Base-by-base conservation (phyloP, 2,888 invertebrate genomes). In the Galeopsomyia nigrocyanea region DNA sequence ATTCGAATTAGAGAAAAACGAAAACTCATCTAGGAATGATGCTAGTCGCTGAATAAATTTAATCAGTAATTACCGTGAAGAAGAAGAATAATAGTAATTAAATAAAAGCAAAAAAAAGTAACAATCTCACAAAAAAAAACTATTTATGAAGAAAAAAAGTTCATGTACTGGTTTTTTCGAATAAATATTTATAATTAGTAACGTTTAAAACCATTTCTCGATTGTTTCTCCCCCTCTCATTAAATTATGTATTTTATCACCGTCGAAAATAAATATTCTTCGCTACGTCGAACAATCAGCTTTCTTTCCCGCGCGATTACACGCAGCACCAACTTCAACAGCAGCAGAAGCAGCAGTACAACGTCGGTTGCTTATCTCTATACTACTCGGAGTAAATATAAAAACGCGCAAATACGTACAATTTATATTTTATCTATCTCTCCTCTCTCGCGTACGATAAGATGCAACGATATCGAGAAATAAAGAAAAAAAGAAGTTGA, bases 111-210 rank as follows among this genome's bases (percentile, higher is more conserved):
- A 39, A 39, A 5, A 31, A 31, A 31, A 31, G 31, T 58, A 68
- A 71, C 55, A 65, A 68, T 64, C 46, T 71, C 56, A 67, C 13
- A 55, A 71, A 26, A 26, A 26, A 26, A 2, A 26, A 55, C 17
- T 65, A 72, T 63, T 50, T 65, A 75, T 57, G 16, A 66, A 70
- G 1, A 55, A 63, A 65, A 50, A 65, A 68, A n/a, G 53, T 62
- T 31, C 58, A 58, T 75, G 66, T 72, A 69, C 14, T 72, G 50
- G 53, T 69, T 72, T 71, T 39, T 39, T 57, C 19, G 50, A 71
- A 74, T 74, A 74, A 71, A 74, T 62, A 74, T 71, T 74, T 71
- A 68, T 68, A 65, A 74, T 61, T 68, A 71, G 57, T 14, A 62
- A 67, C 19, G 31, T 66, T 53, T 21, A 2, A 55, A 62, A 19